Base-by-base conservation (phyloP, 2,888 invertebrate species). In the Drosophila neonasuta region DNA sequence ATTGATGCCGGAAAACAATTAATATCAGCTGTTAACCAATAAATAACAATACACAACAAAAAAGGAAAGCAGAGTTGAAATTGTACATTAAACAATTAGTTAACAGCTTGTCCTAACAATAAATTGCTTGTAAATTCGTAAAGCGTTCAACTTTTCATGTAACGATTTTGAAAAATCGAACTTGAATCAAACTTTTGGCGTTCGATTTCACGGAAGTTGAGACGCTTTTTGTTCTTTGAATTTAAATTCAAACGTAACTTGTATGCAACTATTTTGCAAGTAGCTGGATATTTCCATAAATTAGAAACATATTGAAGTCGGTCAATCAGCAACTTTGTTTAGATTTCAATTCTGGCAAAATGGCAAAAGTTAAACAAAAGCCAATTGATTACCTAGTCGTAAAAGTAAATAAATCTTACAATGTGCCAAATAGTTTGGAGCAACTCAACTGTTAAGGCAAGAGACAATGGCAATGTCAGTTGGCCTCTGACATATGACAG, bases 401-500 rank as follows among this genome's bases (percentile, higher is more conserved):
- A 41, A 41, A 41, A 41, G 39, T 41, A 11, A 49, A 29, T 46
- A 13, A n/a, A n/a, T 34, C 3, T 32, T 49, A 49, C 15, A 57
- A 48, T 41, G 46, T 39, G 34, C 36, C 15, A 48, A 42, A 49
- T 45, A 34, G 15, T 57, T 57, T 46, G n/a, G 8, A 5, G 17
- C 17, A 42, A 10, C 15, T 34, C 20, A 36, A 15, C n/a, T 24
- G 9, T 9, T 56, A 20, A 29, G 15, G 17, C 24, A 24, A 24
- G 32, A 55, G 20, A 52, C 44, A 58, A 45, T 46, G 36, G 9
- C 29, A 20, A 45, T 34, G 52, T n/a, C 46, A 30, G 11, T 49
- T 63, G 13, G 36, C 11, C 29, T 46, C 15, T 60, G 49, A 58
- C 57, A 71, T 67, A 48, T 63, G 55, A 49, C 49, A 51, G 50